These are phyloP conservation scores for Gadus chalcogrammus DNA, from an alignment of 2,113 vertebrate species.

Conservation along the genomic window DNA sequence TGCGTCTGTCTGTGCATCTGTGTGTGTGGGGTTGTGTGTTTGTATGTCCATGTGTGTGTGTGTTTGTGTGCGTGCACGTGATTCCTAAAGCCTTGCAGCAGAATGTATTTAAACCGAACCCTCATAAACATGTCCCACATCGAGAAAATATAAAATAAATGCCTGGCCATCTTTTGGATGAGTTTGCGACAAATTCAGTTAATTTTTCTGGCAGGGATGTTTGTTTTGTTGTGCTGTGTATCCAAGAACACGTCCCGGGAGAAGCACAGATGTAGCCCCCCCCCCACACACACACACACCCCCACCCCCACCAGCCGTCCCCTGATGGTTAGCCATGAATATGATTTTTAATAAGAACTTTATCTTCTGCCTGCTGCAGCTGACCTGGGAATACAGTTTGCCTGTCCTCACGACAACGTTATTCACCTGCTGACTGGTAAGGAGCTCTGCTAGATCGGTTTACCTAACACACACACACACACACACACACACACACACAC, in stretches of 20 bases:
- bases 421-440: too few relatives aligned
- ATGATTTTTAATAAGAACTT: neutral
- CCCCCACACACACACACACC: neutral
- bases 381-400: too few relatives aligned
- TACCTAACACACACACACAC: too few relatives aligned
- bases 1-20: too few relatives aligned
- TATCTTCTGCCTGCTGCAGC: neutral
- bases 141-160: slow-evolving; percentile 18
- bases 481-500: too few relatives aligned
- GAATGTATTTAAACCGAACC: neutral
- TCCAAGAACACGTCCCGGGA: neutral
- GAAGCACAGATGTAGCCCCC: neutral
- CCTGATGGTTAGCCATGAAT: neutral
- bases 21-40: too few relatives aligned
- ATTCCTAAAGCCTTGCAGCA: slow-evolving; percentile 35
- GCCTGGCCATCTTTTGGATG: slow-evolving; percentile 33
- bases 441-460: too few relatives aligned
- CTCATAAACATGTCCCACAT: neutral
- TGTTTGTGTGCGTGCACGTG: slow-evolving; percentile 25
- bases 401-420: too few relatives aligned
- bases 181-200: slow-evolving; percentile 29
- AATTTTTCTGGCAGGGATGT: slow-evolving; percentile 39
- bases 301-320: neutral
- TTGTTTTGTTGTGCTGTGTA: slow-evolving; percentile 52
- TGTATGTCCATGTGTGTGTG: neutral